Evolutionary conservation across 1,140 invertebrate genomes (phyloP), one percentile per base, ranked within the genome.

Genomic region (Hyphantria cunea): DNA sequence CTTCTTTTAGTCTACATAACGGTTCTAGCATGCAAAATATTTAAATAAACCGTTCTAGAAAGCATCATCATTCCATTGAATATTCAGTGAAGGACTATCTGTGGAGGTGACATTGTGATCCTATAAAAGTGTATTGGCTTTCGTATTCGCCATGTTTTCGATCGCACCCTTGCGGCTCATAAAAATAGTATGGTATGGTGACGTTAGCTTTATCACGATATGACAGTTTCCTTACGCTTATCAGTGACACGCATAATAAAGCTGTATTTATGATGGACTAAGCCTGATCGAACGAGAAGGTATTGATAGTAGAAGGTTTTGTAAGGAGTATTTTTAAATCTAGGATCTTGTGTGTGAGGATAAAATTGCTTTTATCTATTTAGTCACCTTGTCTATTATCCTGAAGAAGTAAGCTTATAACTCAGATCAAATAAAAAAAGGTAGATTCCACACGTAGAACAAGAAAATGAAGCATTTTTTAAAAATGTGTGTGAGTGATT

Each of bases 111-210:
- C 59, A 52, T 52, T 50, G 14, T 51, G 34, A 52, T 56, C 58
- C 59, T 49, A 64, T 70, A 70, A 70, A 69, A 61, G 39, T 33
- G 54, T 69, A 65, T 61, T 49, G 67, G 51, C 33, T 56, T 33
- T 44, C 10, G 17, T 44, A 53, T 64, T 59, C 37, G 15, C 31
- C 41, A 33, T 55, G 53, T 63, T 13, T 48, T 44, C 13, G 53
- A 52, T 53, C 32, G 34, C 14, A 41, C 66, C 61, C 66, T 56
- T n/a, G 37, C 14, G 32, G 39, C n/a, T 64, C 66, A 45, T 68
- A 68, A 68, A 68, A 68, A 51, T 34, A 54, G 41, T 45, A 48
- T 14, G 33, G 47, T 42, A 33, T 55, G 45, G 41, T 55, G 13
- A 12, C 6, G 25, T 32, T 14, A 12, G 10, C 41, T 45, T 33